Evolutionary conservation across 2,113 vertebrate species (phyloP).

Genomic region (Numenius arquata): DNA sequence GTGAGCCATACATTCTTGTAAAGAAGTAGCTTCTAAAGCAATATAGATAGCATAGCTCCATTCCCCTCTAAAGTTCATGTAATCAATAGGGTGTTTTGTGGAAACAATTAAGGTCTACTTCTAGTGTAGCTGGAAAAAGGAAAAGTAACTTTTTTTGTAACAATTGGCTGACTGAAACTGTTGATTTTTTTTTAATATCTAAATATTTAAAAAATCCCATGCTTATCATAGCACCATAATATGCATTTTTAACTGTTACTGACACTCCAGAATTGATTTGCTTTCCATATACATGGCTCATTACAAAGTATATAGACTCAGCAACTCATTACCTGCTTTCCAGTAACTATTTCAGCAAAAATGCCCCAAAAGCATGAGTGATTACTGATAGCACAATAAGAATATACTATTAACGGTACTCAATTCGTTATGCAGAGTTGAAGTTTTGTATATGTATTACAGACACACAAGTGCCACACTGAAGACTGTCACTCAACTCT

Average conservation of each 20-base stretch:
- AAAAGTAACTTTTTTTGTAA: background rate
- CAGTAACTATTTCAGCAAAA: background rate
- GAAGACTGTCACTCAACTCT: background rate
- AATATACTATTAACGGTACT: background rate
- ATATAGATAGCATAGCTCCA: background rate
- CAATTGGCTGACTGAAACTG: background rate
- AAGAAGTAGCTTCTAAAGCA: background rate
- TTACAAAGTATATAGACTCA: background rate
- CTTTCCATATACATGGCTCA: background rate
- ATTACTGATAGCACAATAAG: background rate
- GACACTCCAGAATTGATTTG: background rate
- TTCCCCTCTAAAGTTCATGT: background rate
- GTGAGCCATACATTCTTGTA: background rate
- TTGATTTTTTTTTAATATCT: background rate
- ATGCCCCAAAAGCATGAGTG: background rate
- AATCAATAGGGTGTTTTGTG: background rate
- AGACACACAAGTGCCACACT: background rate
- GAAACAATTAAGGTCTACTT: background rate
- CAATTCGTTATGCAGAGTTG: background rate
- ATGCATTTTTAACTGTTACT: background rate
- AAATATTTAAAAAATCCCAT: background rate
- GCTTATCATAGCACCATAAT: background rate
- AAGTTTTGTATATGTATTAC: background rate
- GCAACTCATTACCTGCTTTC: background rate
- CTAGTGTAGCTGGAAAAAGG: background rate